Evolutionary conservation across 2,888 invertebrate species (phyloP), one percentile per base, ranked within the genome.

Genomic region (Frankliniella intonsa): DNA sequence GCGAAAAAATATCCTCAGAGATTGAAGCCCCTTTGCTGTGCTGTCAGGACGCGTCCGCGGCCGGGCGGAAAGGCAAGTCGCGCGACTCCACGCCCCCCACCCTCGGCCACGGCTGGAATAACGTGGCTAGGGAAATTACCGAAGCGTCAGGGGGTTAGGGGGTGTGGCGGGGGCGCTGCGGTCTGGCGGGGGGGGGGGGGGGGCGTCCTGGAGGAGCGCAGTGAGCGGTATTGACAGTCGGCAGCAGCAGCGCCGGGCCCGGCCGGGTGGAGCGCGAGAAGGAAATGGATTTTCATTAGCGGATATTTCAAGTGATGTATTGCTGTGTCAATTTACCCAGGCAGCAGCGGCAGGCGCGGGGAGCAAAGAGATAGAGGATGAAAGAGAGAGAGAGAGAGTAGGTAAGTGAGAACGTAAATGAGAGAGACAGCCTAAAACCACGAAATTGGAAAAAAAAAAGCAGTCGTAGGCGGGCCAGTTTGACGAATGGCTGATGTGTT

Each of bases 301-400:
- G 12, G 69, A 76, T 76, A 76, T 76, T 76, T 76, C 25, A 76
- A 76, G 69, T 76, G 69, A 76, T 76, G 69, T 76, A 76, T 76
- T 25, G 69, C 22, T 22, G 22, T 25, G 69, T 25, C 55, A 19
- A 55, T 55, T 55, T 19, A 55, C 55, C 55, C 55, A 14, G 38
- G 38, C 38, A 38, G 38, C 38, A 38, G 38, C 2, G 38, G 38
- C 38, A 38, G 38, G 3, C 38, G 38, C 38, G 3, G 38, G 38
- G 38, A 38, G 38, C 38, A 38, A 38, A 38, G 38, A 38, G 38
- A 38, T 38, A 38, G 38, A 38, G 3, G 5, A 5, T 3, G 2
- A 38, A 5, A 38, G 5, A 38, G 38, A 38, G 5, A 38, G 5
- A 38, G 5, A 38, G 5, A 38, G 38, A 38, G 38, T 38, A 3